Percentiles rank a stretch among this genome's conserved stretches.
These are phyloP conservation scores for Yponomeuta malinellus DNA, from an alignment of 2,888 invertebrate genomes.

Conservation along the genomic window DNA sequence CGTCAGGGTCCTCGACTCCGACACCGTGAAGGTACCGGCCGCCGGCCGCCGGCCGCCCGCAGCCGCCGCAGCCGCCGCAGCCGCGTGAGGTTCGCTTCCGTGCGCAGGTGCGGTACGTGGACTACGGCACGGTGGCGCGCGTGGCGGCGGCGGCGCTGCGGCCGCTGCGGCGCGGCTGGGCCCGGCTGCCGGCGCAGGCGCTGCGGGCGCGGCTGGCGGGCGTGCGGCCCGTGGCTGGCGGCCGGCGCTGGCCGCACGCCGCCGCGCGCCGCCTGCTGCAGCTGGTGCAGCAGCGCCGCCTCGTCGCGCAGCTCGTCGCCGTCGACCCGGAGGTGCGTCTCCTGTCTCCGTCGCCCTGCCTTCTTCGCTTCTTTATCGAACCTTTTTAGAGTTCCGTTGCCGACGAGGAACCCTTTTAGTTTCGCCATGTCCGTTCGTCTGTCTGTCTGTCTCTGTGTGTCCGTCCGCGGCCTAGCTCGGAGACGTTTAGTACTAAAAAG, in stretches of 20 bases:
- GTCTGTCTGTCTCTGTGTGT: too few relatives aligned
- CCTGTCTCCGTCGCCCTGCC: not conserved
- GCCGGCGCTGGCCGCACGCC: constrained; percentile 62
- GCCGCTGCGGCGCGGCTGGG: constrained; percentile 55
- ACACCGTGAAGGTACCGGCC: constrained; percentile 57
- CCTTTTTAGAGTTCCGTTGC: too few relatives aligned
- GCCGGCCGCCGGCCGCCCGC: not conserved
- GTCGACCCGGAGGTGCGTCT: constrained; percentile 30
- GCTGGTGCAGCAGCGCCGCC: constrained; percentile 22
- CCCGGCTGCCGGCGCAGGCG: constrained; percentile 59
- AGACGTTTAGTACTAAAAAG: too few relatives aligned
- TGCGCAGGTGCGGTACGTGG: constrained; percentile 71
- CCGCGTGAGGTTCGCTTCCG: too few relatives aligned
- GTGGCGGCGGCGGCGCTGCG: constrained; percentile 36
- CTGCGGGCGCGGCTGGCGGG: constrained; percentile 66
- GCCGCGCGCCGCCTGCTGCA: constrained; percentile 31
- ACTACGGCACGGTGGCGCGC: constrained; percentile 73
- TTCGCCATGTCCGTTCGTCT: too few relatives aligned
- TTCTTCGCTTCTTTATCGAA: too few relatives aligned
- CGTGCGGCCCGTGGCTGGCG: constrained; percentile 49
- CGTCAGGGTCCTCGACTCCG: constrained; percentile 50
- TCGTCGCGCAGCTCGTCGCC: constrained; percentile 53
- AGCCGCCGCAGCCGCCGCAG: too few relatives aligned
- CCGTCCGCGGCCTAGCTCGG: too few relatives aligned
- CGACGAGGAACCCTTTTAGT: too few relatives aligned